A percentile compares a stretch with the other conserved stretches of the same genome.
Conservation (phyloP, 2,888 invertebrate genomes). For the Andrena bucephala region DNA sequence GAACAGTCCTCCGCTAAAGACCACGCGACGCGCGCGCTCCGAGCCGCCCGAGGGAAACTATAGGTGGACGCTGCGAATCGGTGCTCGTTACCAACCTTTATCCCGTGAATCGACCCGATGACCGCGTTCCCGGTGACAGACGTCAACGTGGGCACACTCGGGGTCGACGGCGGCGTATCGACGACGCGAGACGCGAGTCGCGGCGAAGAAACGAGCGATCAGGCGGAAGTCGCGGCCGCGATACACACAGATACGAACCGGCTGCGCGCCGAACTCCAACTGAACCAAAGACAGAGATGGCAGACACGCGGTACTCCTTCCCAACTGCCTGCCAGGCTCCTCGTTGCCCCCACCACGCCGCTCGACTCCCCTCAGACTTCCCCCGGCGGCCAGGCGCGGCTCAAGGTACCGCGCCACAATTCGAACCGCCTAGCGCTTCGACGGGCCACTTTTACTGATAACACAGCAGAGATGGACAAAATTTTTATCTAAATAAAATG, state of each 20-base stretch:
- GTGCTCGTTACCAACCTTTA: constrained; percentile 32
- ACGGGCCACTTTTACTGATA: no score
- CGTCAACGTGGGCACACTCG: constrained; percentile 31
- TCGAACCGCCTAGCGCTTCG: no score
- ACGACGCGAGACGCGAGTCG: constrained; percentile 17
- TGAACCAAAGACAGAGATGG: constrained; percentile 76
- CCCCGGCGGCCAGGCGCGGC: constrained; percentile 18
- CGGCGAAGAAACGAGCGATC: constrained; percentile 50
- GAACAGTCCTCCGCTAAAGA: neutral
- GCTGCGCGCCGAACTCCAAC: constrained; percentile 80
- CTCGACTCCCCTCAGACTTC: constrained; percentile 18
- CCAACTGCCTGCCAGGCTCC: constrained; percentile 51
- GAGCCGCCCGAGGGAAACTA: neutral
- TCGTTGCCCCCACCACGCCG: constrained; percentile 40
- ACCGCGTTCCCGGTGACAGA: constrained; percentile 51
- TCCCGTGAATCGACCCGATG: constrained; percentile 53
- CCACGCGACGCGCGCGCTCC: constrained; percentile 4
- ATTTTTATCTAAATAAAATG: no score
- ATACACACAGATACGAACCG: constrained; percentile 72
- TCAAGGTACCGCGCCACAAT: constrained; percentile 25
- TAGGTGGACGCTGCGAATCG: constrained; percentile 21
- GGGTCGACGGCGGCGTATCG: constrained; percentile 28
- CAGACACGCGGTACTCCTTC: constrained; percentile 70
- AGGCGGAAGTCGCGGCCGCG: constrained; percentile 53
- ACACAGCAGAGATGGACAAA: no score